phyloP scores from a whole-genome alignment of 2,888 invertebrate genomes.

The Eubasilissa splendida region DNA sequence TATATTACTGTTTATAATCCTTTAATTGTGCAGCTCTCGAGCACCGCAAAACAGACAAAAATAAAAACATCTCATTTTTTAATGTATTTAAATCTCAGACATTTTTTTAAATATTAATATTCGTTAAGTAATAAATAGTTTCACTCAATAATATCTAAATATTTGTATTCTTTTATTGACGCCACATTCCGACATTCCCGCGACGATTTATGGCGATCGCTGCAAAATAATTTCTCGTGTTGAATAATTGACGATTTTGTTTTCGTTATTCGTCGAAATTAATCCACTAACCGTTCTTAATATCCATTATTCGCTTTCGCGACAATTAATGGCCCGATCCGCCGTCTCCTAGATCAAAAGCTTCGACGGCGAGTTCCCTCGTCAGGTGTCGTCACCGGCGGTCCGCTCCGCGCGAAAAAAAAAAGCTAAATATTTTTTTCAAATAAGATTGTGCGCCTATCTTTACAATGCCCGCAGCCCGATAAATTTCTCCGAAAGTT shows the following conservation, averaged over 20 bases:
- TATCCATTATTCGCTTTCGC: background rate
- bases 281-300: constrained; percentile 9
- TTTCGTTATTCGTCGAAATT: constrained; percentile 13
- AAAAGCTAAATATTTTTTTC: background rate
- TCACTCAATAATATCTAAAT: background rate
- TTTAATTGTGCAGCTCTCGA: too few relatives aligned
- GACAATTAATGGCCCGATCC: constrained; percentile 6
- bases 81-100: too few relatives aligned
- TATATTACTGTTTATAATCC: too few relatives aligned
- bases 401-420: background rate
- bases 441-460: background rate
- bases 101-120: background rate
- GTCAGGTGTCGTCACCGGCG: constrained; percentile 22
- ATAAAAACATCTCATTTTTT: too few relatives aligned
- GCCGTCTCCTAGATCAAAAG: constrained; percentile 26
- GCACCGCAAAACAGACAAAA: too few relatives aligned
- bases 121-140: background rate
- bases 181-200: constrained; percentile 23
- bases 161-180: constrained; percentile 2
- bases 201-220: background rate
- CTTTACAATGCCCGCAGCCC: background rate
- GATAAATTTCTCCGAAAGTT: constrained; percentile 4
- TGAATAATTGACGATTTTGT: constrained; percentile 22
- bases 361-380: constrained; percentile 8
- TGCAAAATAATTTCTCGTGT: background rate